Conservation (phyloP, 1,140 invertebrate genomes). For the Nomia melanderi region DNA sequence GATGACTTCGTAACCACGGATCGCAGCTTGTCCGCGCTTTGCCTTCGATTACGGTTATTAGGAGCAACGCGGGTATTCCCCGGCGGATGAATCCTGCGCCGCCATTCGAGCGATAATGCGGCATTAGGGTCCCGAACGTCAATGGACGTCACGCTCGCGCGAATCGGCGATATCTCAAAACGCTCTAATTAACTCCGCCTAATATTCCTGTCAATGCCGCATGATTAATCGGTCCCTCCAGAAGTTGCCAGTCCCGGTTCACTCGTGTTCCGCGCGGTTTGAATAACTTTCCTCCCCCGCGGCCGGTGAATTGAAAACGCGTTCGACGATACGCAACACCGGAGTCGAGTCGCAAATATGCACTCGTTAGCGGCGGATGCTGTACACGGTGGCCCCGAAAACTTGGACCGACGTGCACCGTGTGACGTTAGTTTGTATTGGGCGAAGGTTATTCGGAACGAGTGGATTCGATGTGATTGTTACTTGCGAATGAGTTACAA, state of each 20-base stretch:
- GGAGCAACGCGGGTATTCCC: constrained; percentile 12
- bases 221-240: constrained; percentile 11
- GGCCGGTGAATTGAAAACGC: constrained; percentile 14
- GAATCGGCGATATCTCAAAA: constrained; percentile 2
- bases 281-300: not conserved
- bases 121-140: too few relatives aligned
- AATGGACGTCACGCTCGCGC: not conserved
- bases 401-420: not conserved
- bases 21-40: not conserved
- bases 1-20: constrained; percentile 9
- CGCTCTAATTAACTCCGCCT: constrained; percentile 19
- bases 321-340: not conserved
- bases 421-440: too few relatives aligned
- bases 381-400: not conserved
- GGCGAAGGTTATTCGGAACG: not conserved
- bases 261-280: not conserved
- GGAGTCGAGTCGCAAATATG: not conserved
- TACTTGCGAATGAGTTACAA: too few relatives aligned
- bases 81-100: not conserved
- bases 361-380: not conserved
- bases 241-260: not conserved
- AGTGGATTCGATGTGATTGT: too few relatives aligned
- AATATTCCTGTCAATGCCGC: constrained; percentile 15
- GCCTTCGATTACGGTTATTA: constrained; percentile 38
- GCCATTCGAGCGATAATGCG: too few relatives aligned